A percentile compares a stretch with the other conserved stretches of the same genome.
phyloP scores from a whole-genome alignment of 2,797 vertebrate species.

The Anolis apletophallus region DNA sequence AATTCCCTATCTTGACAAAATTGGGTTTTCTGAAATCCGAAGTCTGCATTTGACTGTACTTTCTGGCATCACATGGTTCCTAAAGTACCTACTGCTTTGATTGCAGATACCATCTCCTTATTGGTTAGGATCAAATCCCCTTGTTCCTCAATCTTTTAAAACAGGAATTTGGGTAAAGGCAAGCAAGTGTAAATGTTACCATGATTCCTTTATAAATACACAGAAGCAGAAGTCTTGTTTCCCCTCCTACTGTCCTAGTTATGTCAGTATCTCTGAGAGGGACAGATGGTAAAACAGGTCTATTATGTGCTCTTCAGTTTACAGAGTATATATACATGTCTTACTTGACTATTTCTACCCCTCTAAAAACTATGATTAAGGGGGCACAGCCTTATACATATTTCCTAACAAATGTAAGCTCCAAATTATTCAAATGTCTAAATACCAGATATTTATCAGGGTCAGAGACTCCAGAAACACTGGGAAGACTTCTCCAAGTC shows the following conservation, averaged over 20 bases:
- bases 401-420: not conserved
- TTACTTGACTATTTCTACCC: not conserved
- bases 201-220: not conserved
- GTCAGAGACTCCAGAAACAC: not conserved
- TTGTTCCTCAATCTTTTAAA: too few species aligned
- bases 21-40: too few species aligned
- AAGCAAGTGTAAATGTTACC: fast-evolving
- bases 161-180: too few species aligned
- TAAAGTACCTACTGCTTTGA: too few species aligned
- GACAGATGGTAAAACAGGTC: not conserved
- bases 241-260: not conserved
- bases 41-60: too few species aligned
- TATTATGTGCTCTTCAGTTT: not conserved
- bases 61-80: too few species aligned
- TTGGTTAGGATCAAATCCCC: too few species aligned
- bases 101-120: too few species aligned
- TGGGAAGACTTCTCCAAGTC: not conserved
- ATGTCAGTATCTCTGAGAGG: too few species aligned
- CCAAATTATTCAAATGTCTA: not conserved
- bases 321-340: not conserved
- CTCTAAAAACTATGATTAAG: not conserved
- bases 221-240: not conserved
- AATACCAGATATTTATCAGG: not conserved
- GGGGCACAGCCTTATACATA: not conserved
- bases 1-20: too few species aligned